Evolutionary conservation across 2,797 vertebrate species (phyloP), one percentile per base, ranked within the genome.

Genomic region (Hypotaenidia okinawae): DNA sequence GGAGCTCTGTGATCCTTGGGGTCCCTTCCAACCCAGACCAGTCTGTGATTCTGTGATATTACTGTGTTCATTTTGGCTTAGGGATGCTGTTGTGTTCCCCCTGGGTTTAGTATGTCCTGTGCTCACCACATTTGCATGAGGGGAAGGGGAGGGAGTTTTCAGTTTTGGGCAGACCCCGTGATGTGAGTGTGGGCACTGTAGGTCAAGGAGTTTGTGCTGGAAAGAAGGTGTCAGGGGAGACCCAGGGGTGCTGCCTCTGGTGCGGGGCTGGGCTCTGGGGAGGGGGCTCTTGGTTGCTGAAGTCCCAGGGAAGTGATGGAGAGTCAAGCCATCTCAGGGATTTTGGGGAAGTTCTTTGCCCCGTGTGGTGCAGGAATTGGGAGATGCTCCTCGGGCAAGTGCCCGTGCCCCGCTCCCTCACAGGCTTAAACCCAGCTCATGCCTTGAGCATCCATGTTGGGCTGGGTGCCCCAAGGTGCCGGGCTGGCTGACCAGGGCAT

Each of bases 281-380:
- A 33, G 33, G 15, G 27, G 32, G 23, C 13, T 52, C 66, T 12
- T 5, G 23, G n/a, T 8, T 13, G 28, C 37, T 25, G 37, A 33
- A 4, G 7, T 9, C 45, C 7, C 0, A 0, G 28, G 14, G 22
- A 35, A 8, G 49, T 1, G 24, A 16, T 30, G 0, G 5, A 23
- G 74, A 12, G 55, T 2, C 0, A n/a, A 32, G 32, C 17, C 3
- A 0, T 18, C 51, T 45, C 23, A 6, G n/a, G 39, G 30, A 8
- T 47, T 30, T 39, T 11, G 78, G 21, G 32, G 39, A 62, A 32
- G 30, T 22, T 54, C 51, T 41, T 68, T 27, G n/a, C n/a, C 54
- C 8, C 2, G 27, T 21, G 37, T 12, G 23, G 45, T 30, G 43
- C 52, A 39, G 45, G 45, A 84, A 5, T 39, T 45, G 2, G 3